Conservation (phyloP, 92 coral and sea anemone species). For the Anthopleura xanthogrammica region DNA sequence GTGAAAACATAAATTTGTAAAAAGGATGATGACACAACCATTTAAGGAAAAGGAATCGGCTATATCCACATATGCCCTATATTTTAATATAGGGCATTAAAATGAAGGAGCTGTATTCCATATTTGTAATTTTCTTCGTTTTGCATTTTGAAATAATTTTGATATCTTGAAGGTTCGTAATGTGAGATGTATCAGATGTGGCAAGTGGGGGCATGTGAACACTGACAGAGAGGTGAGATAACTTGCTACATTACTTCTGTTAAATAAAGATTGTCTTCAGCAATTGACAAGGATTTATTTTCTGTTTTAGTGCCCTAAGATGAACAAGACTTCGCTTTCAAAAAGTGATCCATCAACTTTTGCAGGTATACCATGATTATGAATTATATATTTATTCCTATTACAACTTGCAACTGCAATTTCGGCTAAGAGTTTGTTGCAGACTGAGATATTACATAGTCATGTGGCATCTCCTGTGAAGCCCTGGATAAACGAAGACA, state of each 20-base stretch:
- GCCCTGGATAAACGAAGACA: too few species aligned
- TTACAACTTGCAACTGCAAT: too few species aligned
- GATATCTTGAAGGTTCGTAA: slow-evolving; percentile 70
- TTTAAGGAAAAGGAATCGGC: too few species aligned
- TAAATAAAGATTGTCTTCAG: background rate
- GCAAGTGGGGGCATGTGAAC: slow-evolving; percentile 95
- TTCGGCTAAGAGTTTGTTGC: too few species aligned
- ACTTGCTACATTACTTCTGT: background rate
- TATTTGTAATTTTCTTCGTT: too few species aligned
- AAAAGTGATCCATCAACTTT: slow-evolving; percentile 57
- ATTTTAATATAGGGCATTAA: background rate
- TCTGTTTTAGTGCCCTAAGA: slow-evolving; percentile 71
- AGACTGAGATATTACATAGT: too few species aligned
- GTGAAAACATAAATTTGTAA: too few species aligned
- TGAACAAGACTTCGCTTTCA: slow-evolving; percentile 68
- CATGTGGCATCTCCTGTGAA: too few species aligned
- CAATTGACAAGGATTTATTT: background rate
- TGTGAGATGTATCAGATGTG: slow-evolving; percentile 93
- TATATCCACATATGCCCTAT: too few species aligned
- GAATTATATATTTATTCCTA: too few species aligned
- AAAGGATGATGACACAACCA: too few species aligned
- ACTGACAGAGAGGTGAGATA: slow-evolving; percentile 88
- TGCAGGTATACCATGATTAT: slow-evolving; percentile 17
- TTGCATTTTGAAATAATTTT: too few species aligned
- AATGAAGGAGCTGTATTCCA: background rate